Conservation (phyloP, 2,797 vertebrate genomes). For the Sebastes oblongus region DNA sequence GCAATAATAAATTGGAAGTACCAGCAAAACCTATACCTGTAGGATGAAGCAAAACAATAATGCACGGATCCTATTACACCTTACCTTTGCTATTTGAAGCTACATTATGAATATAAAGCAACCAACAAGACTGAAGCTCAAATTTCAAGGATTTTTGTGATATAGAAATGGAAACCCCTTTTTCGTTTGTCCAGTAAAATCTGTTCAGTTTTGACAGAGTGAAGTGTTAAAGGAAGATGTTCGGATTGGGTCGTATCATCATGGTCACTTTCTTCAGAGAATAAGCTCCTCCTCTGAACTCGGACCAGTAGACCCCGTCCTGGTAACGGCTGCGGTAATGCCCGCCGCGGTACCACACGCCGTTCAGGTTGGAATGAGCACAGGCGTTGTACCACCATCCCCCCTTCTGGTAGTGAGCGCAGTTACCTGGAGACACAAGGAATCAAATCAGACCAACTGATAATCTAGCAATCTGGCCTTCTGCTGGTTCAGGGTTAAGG, state of each 20-base stretch:
- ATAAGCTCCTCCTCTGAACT: slow-evolving; percentile 93
- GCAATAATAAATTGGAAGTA: neutral
- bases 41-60: neutral
- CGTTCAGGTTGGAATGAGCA: slow-evolving; percentile 94
- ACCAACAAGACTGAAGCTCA: neutral
- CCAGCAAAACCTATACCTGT: neutral
- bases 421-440: slow-evolving; percentile 84
- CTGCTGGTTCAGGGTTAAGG: neutral
- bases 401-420: slow-evolving; percentile 95
- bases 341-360: slow-evolving; percentile 94
- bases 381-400: slow-evolving; percentile 98
- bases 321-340: slow-evolving; percentile 95
- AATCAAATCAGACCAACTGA: neutral
- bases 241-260: slow-evolving; percentile 92
- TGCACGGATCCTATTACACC: neutral
- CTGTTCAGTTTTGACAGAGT: neutral
- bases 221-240: slow-evolving; percentile 87
- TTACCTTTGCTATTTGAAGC: neutral
- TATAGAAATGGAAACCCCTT: neutral
- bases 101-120: neutral
- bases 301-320: slow-evolving; percentile 95
- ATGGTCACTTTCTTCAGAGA: slow-evolving; percentile 88
- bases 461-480: neutral
- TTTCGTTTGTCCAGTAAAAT: neutral
- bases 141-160: neutral